Percentiles rank a stretch among this genome's conserved stretches.
phyloP scores from a whole-genome alignment of 2,888 invertebrate genomes.

The Drosophila macrospina region DNA sequence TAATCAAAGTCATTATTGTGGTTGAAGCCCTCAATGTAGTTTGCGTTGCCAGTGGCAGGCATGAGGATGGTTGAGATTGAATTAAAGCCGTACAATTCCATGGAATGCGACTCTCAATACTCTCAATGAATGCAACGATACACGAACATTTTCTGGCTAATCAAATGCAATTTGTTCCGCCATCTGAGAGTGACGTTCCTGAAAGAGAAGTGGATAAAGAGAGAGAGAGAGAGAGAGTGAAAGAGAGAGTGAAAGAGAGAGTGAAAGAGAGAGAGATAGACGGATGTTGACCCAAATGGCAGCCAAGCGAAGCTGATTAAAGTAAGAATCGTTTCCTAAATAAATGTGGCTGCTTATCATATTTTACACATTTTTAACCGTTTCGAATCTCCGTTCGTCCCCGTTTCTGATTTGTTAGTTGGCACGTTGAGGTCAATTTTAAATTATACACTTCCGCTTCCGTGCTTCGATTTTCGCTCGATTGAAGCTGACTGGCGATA shows the following conservation, averaged over 20 bases:
- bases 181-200: slow-evolving; percentile 1
- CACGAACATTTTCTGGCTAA: slow-evolving; percentile 28
- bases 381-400: slow-evolving; percentile 9
- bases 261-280: neutral
- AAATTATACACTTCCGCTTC: slow-evolving; percentile 81
- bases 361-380: slow-evolving; percentile 63
- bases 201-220: too few species aligned
- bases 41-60: neutral
- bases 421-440: slow-evolving; percentile 71
- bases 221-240: too few species aligned
- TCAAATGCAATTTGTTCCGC: slow-evolving; percentile 49
- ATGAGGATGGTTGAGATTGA: slow-evolving; percentile 13
- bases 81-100: slow-evolving; percentile 28
- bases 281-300: slow-evolving; percentile 39
- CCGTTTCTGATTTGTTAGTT: slow-evolving; percentile 16
- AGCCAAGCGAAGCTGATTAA: slow-evolving; percentile 47
- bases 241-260: neutral
- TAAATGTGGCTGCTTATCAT: slow-evolving; percentile 59
- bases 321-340: slow-evolving; percentile 20
- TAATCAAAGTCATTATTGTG: slow-evolving; percentile 58
- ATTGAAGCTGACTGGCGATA: slow-evolving; percentile 59
- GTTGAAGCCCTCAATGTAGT: slow-evolving; percentile 7
- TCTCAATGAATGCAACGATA: slow-evolving; percentile 7
- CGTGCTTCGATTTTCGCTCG: slow-evolving; percentile 72
- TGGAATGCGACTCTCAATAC: slow-evolving; percentile 6